A percentile compares a stretch with the other conserved stretches of the same genome.
Conservation (phyloP, 2,797 vertebrate species). For the Sibirionetta formosa region DNA sequence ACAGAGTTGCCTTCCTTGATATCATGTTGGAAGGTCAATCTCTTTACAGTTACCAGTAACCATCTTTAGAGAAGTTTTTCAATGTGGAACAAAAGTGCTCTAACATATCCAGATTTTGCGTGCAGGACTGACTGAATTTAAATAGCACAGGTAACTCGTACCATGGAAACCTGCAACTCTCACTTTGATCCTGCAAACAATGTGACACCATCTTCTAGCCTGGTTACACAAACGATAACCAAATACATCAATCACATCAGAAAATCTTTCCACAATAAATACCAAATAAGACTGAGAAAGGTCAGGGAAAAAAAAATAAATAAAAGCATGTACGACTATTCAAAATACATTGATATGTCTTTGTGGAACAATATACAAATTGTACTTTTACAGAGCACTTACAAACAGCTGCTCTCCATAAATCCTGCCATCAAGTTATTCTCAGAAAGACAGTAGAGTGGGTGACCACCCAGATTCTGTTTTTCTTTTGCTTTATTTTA, state of each 20-base stretch:
- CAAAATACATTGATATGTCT: not conserved
- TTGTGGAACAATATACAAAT: conserved; percentile 13
- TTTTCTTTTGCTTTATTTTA: conserved; percentile 11
- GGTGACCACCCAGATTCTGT: not conserved
- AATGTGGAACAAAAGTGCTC: not conserved
- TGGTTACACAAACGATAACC: conserved; percentile 15
- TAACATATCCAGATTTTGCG: not conserved
- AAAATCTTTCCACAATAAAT: conserved; percentile 46
- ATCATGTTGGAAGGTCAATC: not conserved
- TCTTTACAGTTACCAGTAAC: not conserved
- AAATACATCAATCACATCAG: conserved; percentile 51
- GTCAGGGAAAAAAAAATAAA: conserved; percentile 24
- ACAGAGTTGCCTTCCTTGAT: not conserved
- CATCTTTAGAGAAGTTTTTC: not conserved
- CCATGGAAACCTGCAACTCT: not conserved
- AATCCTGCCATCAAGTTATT: conserved; percentile 3
- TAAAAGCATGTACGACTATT: not conserved
- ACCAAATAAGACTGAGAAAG: conserved; percentile 52
- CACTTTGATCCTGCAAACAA: not conserved
- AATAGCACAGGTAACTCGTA: not conserved
- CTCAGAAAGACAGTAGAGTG: not conserved
- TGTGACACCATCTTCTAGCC: not conserved
- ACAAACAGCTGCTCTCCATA: not conserved
- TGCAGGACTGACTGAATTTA: not conserved
- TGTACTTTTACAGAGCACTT: not conserved